Conservation (phyloP, 2,888 invertebrate genomes). For the Cepaea hortensis region DNA sequence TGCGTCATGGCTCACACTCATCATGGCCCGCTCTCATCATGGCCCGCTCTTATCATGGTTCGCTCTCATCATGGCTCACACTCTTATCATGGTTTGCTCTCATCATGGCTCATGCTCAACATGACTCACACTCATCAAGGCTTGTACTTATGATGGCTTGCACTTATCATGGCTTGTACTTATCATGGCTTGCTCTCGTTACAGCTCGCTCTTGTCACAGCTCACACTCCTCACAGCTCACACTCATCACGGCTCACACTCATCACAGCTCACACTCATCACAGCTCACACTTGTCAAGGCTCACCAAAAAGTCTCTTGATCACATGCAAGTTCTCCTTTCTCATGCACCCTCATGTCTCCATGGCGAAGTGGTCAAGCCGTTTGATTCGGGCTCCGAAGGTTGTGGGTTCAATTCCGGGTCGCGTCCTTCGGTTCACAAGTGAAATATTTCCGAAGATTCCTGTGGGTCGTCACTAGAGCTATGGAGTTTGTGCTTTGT, state of each 20-base stretch:
- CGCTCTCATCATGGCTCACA: not conserved
- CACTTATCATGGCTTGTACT: not conserved
- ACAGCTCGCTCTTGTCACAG: conserved; percentile 6
- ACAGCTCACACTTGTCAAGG: not conserved
- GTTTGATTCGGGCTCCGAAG: too few relatives aligned
- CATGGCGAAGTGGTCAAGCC: too few relatives aligned
- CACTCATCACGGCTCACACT: not conserved
- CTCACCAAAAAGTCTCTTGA: not conserved
- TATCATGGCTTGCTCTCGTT: not conserved
- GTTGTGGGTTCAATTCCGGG: too few relatives aligned
- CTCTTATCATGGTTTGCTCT: too few relatives aligned
- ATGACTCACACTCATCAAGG: not conserved
- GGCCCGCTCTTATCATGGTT: not conserved
- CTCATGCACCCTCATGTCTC: too few relatives aligned
- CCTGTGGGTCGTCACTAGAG: too few relatives aligned
- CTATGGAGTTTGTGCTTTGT: too few relatives aligned
- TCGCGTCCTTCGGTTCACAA: too few relatives aligned
- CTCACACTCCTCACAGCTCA: not conserved
- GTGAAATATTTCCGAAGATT: too few relatives aligned
- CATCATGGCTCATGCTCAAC: not conserved
- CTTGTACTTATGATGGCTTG: not conserved
- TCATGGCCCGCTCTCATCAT: not conserved
- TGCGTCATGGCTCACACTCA: not conserved
- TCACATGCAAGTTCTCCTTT: too few relatives aligned
- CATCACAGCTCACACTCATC: conserved; percentile 5